Base-by-base conservation (phyloP, 2,888 invertebrate species). In the Crepidodera aurea region DNA sequence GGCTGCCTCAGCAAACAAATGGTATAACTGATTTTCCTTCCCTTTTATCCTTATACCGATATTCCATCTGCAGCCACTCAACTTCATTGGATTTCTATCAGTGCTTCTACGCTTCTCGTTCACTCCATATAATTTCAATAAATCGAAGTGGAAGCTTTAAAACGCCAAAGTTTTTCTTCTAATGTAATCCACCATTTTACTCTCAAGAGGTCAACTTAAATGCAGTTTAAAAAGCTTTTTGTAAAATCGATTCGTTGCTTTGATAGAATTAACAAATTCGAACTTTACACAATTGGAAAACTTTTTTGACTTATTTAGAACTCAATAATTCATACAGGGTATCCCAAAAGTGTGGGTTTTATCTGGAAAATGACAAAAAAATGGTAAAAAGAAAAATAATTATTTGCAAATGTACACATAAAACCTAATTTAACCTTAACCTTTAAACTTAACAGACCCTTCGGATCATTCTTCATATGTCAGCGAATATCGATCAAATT, bases 141-240 rank as follows among this genome's bases (percentile, higher is more conserved):
- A 60, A 62, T 60, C 54, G 51, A 13, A 60, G 59, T 39, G 55
- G 53, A 39, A 42, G 34, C 42, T 62, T 59, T 53, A 55, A 60
- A 55, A 60, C 16, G 60, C 44, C 51, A 29, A 25, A 56, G 51
- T 46, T 53, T 32, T 56, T 65, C 57, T 56, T 62, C 53, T 58
- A 63, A 62, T 60, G 60, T 57, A 39, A 58, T 40, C 42, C 64
- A 34, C 62, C 51, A 50, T 65, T 65, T 63, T 42, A 59, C 51
- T 34, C 40, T 67, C 62, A 53, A 65, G 59, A 66, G 68, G 67
- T 67, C 68, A 68, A 59, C 53, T 51, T 48, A 60, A 65, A 69
- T 68, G 61, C 50, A 65, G 62, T 66, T 66, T 60, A 15, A 42
- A 62, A 62, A 62, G 64, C 64, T 68, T 65, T 68, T 64, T 60